Conservation (phyloP, 1,140 invertebrate species). For the Phortica variegata region DNA sequence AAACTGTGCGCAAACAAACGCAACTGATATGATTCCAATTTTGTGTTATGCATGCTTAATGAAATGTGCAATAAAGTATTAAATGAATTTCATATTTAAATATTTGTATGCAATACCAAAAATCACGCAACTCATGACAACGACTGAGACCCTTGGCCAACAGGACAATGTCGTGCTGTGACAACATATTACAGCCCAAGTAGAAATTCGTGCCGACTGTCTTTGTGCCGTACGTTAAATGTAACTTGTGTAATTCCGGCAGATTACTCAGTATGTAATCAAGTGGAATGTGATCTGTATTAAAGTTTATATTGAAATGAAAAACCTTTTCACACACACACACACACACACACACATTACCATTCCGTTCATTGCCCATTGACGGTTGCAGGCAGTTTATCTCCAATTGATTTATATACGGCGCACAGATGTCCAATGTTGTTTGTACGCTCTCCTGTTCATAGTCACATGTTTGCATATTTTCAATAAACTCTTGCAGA, state of each 20-base stretch:
- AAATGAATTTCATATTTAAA: not conserved
- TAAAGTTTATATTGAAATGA: not conserved
- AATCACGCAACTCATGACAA: constrained; percentile 42
- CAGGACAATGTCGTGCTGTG: constrained; percentile 35
- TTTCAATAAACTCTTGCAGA: constrained; percentile 57
- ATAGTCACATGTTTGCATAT: constrained; percentile 55
- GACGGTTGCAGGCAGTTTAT: constrained; percentile 49
- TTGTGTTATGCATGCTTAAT: constrained; percentile 46
- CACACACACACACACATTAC: constrained; percentile 16
- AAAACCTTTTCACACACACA: not conserved
- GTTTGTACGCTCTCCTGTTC: constrained; percentile 48
- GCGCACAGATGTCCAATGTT: constrained; percentile 48
- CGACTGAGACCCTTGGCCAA: constrained; percentile 44
- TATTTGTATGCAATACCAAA: constrained; percentile 29
- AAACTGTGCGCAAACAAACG: constrained; percentile 41
- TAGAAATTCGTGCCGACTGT: constrained; percentile 49
- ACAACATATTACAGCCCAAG: constrained; percentile 49
- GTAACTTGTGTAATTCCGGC: constrained; percentile 50
- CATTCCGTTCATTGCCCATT: constrained; percentile 38
- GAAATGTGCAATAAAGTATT: not conserved
- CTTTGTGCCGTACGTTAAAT: constrained; percentile 52
- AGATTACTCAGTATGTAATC: constrained; percentile 56
- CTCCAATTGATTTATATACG: constrained; percentile 51
- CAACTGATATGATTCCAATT: constrained; percentile 45
- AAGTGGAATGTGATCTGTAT: constrained; percentile 56